Conservation (phyloP, 2,888 invertebrate genomes). For the Saturnia pavonia region DNA sequence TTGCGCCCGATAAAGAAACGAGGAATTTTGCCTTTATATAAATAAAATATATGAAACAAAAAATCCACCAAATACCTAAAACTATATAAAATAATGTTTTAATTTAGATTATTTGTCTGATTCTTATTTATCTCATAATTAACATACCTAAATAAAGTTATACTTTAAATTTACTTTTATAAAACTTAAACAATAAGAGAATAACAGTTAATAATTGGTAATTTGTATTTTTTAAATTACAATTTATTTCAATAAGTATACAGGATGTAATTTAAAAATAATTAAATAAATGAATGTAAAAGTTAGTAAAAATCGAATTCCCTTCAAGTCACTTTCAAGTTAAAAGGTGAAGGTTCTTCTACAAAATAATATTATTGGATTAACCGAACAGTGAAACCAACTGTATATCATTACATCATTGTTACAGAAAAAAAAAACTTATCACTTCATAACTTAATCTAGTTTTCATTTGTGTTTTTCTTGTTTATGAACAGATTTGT, state of each 20-base stretch:
- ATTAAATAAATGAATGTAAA: not conserved
- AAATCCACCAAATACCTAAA: too few species aligned
- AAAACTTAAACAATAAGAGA: too few species aligned
- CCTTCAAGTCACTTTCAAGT: constrained; percentile 16
- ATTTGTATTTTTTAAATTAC: too few species aligned
- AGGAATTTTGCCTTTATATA: too few species aligned
- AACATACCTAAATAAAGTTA: too few species aligned
- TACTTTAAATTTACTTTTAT: too few species aligned
- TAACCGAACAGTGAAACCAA: constrained; percentile 3
- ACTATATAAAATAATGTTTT: too few species aligned
- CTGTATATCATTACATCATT: constrained; percentile 11
- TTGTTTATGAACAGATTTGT: not conserved
- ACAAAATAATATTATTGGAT: constrained; percentile 11
- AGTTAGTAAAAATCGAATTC: not conserved
- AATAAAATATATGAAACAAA: too few species aligned
- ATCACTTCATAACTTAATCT: constrained; percentile 30
- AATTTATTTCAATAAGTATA: not conserved
- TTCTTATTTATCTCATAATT: too few species aligned
- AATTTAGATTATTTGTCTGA: too few species aligned
- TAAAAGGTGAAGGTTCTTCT: constrained; percentile 22
- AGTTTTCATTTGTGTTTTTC: constrained; percentile 6
- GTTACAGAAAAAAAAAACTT: constrained; percentile 20
- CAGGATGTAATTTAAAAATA: not conserved
- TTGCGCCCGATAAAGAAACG: too few species aligned
- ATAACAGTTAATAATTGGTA: too few species aligned